These are phyloP conservation scores for Plodia interpunctella DNA, from an alignment of 1,140 invertebrate species.

Conservation along the genomic window DNA sequence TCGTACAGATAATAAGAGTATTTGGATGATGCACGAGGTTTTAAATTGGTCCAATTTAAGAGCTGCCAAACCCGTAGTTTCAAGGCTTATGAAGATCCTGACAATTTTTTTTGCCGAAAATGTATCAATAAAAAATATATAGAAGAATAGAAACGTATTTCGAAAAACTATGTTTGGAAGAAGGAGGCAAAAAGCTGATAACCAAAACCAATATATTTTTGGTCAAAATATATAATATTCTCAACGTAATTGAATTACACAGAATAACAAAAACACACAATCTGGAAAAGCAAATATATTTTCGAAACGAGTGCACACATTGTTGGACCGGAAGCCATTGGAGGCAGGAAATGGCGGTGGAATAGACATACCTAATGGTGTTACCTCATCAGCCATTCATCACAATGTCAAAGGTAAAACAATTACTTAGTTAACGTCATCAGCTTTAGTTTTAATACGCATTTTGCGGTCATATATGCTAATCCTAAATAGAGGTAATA, in stretches of 20 bases:
- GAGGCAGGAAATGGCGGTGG: conserved; percentile 36
- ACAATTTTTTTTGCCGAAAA: no score
- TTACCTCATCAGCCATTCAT: conserved; percentile 49
- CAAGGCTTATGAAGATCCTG: not conserved
- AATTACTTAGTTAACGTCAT: not conserved
- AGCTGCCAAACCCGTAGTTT: not conserved
- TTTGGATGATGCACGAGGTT: conserved; percentile 17
- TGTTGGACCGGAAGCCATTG: conserved; percentile 46
- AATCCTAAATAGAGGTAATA: no score
- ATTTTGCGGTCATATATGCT: no score
- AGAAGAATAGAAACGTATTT: no score
- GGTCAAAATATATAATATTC: no score
- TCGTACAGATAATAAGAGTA: not conserved
- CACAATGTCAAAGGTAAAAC: conserved; percentile 39
- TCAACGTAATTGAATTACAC: no score
- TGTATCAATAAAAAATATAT: no score
- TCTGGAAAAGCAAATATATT: conserved; percentile 22
- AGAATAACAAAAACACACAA: not conserved
- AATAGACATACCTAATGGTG: conserved; percentile 18
- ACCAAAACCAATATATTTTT: no score
- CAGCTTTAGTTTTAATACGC: conserved; percentile 1
- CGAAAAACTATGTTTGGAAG: no score
- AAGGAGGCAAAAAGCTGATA: no score
- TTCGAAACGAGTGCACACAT: conserved; percentile 28
- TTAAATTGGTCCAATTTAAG: not conserved